Evolutionary conservation across 2,113 vertebrate species (phyloP), one percentile per base, ranked within the genome.

Genomic region (Xiphias gladius): DNA sequence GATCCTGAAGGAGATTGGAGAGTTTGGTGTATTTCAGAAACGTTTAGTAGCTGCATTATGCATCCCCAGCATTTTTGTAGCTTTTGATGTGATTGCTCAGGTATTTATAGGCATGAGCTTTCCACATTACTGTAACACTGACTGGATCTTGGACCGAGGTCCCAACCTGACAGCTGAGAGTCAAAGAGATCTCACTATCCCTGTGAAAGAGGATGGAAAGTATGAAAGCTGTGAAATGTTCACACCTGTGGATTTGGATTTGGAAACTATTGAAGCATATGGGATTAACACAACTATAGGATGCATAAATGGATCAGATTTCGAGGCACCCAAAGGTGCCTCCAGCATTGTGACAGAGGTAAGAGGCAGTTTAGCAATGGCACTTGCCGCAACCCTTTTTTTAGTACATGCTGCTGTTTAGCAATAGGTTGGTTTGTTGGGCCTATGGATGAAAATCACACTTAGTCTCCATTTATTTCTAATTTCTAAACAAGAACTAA

Each of bases 11-110:
- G 94, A 93, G n/a, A 84, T 96, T 0, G 97, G 96, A 0, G 96
- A 95, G 72, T 98, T 97, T 37, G 96, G 97, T 20, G 75, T 79
- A 0, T 98, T 97, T 74, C 97, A 99, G 91, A 91, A 95, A 54
- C 77, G 89, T 52, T 63, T 98, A 68, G 79, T 97, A 54, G 66
- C 96, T 20, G 62, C 93, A 0, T 74, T 96, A 9, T 83, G 94
- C 48, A 14, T 97, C 39, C 93, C 95, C 90, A 58, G 86, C 74
- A 20, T 94, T 86, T 88, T 94, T 85, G 14, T 71, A 0, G 80
- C 94, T 2, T 97, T 97, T 61, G 96, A 96, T 65, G 87, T 97
- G 76, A 97, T 98, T 2, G 58, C 86, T 3, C 97, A 98, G 39
- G 89, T 98, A 17, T 99, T 98, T 39, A 94, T 94, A 75, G 95